Conservation (phyloP, 1,140 invertebrate genomes). For the Theocolax elegans region DNA sequence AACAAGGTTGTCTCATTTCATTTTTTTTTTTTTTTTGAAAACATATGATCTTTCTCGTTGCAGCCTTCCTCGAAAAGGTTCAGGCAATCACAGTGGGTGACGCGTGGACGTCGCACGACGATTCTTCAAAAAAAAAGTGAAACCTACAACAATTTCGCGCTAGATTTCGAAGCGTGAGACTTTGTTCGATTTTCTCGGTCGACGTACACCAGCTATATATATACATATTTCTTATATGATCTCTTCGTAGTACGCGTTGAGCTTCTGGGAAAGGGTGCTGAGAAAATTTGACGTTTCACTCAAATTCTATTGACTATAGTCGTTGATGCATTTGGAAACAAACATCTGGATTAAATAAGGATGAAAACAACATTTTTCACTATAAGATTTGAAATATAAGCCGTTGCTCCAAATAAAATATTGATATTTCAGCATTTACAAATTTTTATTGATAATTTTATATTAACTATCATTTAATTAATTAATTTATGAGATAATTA, state of each 20-base stretch:
- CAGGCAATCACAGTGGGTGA: conserved; percentile 21
- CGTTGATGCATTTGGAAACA: conserved; percentile 24
- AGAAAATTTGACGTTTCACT: too few relatives aligned
- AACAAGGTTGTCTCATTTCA: conserved; percentile 43
- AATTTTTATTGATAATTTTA: too few relatives aligned
- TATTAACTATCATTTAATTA: too few relatives aligned
- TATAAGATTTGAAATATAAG: too few relatives aligned
- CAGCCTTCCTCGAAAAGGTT: conserved; percentile 29
- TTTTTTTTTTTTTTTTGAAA: conserved; percentile 33
- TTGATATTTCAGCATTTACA: too few relatives aligned
- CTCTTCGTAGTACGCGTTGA: neutral
- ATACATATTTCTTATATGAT: neutral
- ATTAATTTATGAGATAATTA: too few relatives aligned
- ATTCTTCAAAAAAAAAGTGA: conserved; percentile 13
- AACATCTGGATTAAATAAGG: conserved; percentile 8
- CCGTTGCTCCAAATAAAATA: too few relatives aligned
- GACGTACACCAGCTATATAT: neutral
- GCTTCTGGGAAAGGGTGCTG: neutral
- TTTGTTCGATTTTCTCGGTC: neutral
- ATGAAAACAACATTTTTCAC: neutral
- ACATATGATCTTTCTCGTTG: conserved; percentile 36
- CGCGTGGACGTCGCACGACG: conserved; percentile 35
- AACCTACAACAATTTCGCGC: conserved; percentile 6
- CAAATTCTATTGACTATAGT: too few relatives aligned
- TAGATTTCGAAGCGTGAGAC: neutral